Percentiles rank a stretch among this genome's conserved stretches.
Evolutionary conservation across 2,888 invertebrate species (phyloP).

Genomic region (Athetis lepigone): DNA sequence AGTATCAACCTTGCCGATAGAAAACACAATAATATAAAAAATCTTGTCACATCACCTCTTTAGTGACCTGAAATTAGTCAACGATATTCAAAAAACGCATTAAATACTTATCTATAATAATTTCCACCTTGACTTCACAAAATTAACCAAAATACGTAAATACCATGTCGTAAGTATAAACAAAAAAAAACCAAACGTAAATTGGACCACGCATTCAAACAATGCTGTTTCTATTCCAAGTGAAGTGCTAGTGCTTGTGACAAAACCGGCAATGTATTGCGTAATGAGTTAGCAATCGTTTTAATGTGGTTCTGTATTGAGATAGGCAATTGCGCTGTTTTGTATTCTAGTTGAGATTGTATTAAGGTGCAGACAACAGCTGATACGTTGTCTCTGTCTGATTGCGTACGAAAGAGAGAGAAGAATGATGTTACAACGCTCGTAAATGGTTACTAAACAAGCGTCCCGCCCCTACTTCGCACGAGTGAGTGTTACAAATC

Average conservation of each 20-base stretch:
- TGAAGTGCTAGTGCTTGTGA: conserved; percentile 5
- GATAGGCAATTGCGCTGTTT: conserved; percentile 10
- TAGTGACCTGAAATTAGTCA: not conserved
- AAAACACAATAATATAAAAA: no score
- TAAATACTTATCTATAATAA: not conserved
- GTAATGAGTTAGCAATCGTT: conserved; percentile 32
- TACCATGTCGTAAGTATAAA: not conserved
- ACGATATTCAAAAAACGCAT: conserved; percentile 8
- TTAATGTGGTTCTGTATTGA: conserved; percentile 22
- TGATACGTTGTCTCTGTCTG: no score
- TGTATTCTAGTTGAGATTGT: conserved; percentile 10
- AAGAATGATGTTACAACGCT: no score
- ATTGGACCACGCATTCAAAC: conserved; percentile 34
- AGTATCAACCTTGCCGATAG: no score
- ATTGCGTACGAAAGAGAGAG: no score
- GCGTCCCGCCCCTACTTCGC: no score
- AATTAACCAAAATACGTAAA: not conserved
- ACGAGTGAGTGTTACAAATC: no score
- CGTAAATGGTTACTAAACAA: no score
- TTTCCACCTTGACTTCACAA: conserved; percentile 10
- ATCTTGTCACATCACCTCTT: no score
- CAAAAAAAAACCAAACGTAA: conserved; percentile 5
- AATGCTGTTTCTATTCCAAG: conserved; percentile 27
- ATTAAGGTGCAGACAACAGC: not conserved
- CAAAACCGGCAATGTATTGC: conserved; percentile 36